These are phyloP conservation scores for Chorisops tibialis DNA, from an alignment of 2,888 invertebrate genomes.

Conservation along the genomic window DNA sequence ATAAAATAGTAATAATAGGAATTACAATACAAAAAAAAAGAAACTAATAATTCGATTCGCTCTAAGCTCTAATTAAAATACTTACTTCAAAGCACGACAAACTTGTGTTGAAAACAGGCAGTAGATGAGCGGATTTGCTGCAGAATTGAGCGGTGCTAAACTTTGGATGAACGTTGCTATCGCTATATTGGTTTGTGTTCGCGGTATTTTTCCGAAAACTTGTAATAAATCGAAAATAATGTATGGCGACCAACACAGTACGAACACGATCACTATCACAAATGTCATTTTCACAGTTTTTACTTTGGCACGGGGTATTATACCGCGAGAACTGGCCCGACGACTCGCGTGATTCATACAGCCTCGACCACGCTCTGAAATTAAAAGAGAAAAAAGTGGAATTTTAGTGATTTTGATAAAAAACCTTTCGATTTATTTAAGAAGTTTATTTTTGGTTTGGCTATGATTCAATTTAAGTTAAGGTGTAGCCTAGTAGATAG, in stretches of 20 bases:
- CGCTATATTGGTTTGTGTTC: conserved; percentile 75
- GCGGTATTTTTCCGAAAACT: conserved; percentile 79
- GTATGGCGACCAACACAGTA: conserved; percentile 93
- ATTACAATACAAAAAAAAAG: background rate
- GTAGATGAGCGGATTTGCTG: conserved; percentile 92
- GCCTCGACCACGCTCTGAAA: conserved; percentile 41
- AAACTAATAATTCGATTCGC: background rate
- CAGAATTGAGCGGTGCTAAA: conserved; percentile 86
- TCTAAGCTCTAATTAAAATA: too few species aligned
- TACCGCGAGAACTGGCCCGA: conserved; percentile 84
- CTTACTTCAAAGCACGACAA: conserved; percentile 78
- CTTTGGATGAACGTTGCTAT: conserved; percentile 89
- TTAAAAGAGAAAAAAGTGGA: too few species aligned
- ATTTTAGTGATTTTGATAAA: too few species aligned
- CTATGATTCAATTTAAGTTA: too few species aligned
- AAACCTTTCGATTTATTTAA: too few species aligned
- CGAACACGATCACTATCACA: conserved; percentile 91
- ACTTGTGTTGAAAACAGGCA: conserved; percentile 89
- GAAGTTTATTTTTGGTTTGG: too few species aligned
- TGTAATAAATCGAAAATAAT: conserved; percentile 88
- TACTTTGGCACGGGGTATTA: conserved; percentile 92
- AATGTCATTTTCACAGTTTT: conserved; percentile 98
- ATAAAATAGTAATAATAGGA: too few species aligned
- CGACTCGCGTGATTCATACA: conserved; percentile 58
- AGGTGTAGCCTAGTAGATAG: too few species aligned